Evolutionary conservation across 1,140 invertebrate species (phyloP), one percentile per base, ranked within the genome.

Genomic region (Venustaconcha ellipsiformis): DNA sequence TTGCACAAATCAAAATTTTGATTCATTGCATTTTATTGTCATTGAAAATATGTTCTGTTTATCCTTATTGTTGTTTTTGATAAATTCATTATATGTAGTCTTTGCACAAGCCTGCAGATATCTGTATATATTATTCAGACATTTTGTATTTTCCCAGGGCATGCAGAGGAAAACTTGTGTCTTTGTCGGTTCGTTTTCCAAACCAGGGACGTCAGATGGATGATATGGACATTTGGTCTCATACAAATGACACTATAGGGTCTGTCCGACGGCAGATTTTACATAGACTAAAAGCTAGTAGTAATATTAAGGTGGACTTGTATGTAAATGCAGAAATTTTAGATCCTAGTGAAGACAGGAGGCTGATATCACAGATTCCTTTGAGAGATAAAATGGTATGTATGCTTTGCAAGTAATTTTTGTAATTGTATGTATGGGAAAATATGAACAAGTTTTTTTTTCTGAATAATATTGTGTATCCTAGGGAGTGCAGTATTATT

Each of bases 181-280:
- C 93, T 62, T 91, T 99, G 48, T 93, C 95, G 74, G 93, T 98
- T 82, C 92, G 96, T 85, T 97, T 98, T 89, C 95, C 96, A 82
- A 96, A 94, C 90, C 95, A 96, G 81, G 95, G 94, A 80, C 92
- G 96, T 75, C 95, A 95, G 88, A 93, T 96, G 30, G 97, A 99
- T 80, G 97, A 99, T 87, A 92, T 98, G 81, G 97, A 99, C 88
- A 91, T 99, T 63, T 94, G 93, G 85, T 97, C 96, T 64, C 97
- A 99, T 90, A 95, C 94, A 66, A 98, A 99, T 88, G 97, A 99
- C 87, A 98, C 96, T 5, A 90, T 97, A 72, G 94, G 94, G n/a
- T 63, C 74, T 30, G 91, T 97, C 70, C 92, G 95, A 74, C 90
- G 95, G 75, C 93, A 94, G 82, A 93, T 97, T 81, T 88, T 96